Percentiles rank a stretch among this genome's conserved stretches.
Evolutionary conservation across 2,797 vertebrate genomes (phyloP).

Genomic region (Antrozous pallidus): DNA sequence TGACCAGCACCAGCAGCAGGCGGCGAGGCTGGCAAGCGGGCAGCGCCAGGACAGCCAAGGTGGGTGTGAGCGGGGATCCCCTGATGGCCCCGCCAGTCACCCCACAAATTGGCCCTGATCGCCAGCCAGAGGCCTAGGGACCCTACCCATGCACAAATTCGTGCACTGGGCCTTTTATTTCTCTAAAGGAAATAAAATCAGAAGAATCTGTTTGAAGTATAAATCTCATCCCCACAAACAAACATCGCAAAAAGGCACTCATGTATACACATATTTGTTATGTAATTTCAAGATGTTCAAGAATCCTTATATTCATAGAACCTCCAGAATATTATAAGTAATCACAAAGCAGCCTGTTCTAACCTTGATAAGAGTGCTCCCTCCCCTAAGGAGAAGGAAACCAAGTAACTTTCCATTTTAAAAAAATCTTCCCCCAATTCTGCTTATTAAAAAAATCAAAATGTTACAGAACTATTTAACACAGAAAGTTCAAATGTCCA

Average conservation of each 20-base stretch:
- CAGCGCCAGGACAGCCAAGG: too few species aligned
- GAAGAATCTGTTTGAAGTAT: neutral
- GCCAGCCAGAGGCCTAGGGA: too few species aligned
- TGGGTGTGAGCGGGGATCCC: too few species aligned
- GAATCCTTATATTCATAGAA: neutral
- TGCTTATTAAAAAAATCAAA: neutral
- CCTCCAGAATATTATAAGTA: neutral
- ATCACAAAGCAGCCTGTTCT: neutral
- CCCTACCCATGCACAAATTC: too few species aligned
- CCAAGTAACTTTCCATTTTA: neutral
- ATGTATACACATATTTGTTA: neutral
- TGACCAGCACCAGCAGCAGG: too few species aligned
- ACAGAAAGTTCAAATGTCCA: neutral
- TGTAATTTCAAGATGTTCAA: slow-evolving; percentile 27
- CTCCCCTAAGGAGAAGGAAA: neutral
- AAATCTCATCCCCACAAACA: neutral
- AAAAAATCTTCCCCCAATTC: neutral
- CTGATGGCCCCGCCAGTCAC: too few species aligned
- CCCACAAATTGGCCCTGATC: too few species aligned
- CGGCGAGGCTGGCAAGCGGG: too few species aligned
- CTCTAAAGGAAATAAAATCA: neutral
- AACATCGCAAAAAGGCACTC: neutral
- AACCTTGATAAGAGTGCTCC: neutral
- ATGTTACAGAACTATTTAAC: neutral
- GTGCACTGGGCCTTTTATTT: neutral